Percentiles rank a stretch among this genome's conserved stretches.
Evolutionary conservation across 2,113 vertebrate genomes (phyloP).

Genomic region (Alligator sinensis): DNA sequence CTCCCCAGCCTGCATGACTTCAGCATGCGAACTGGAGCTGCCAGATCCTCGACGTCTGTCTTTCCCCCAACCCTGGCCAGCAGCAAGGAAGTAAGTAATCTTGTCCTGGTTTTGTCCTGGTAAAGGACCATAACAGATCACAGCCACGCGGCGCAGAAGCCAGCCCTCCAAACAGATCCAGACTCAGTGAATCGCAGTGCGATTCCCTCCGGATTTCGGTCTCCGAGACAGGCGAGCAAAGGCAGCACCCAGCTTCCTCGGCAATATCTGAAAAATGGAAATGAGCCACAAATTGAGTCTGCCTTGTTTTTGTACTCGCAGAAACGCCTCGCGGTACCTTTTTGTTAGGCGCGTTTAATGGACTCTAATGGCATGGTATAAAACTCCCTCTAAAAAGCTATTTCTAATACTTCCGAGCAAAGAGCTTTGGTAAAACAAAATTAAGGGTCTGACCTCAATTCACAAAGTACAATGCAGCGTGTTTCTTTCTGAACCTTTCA

Average conservation of each 20-base stretch:
- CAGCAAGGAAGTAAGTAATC: background rate
- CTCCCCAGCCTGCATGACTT: too few relatives aligned
- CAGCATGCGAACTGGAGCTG: background rate
- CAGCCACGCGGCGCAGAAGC: accelerated
- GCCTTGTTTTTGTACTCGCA: background rate
- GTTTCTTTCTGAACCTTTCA: background rate
- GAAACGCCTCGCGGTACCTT: background rate
- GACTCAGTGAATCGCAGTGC: accelerated
- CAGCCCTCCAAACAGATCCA: background rate
- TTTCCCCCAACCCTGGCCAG: background rate
- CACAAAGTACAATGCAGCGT: accelerated
- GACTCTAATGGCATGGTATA: background rate
- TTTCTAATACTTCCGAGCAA: accelerated
- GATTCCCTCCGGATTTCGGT: background rate
- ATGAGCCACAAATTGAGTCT: background rate
- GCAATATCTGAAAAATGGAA: background rate
- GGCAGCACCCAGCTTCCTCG: background rate
- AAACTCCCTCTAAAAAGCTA: background rate
- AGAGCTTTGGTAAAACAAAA: background rate
- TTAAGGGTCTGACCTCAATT: background rate
- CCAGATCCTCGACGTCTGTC: background rate
- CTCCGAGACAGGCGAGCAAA: background rate
- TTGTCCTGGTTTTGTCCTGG: background rate
- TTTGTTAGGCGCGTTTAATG: background rate
- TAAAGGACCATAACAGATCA: background rate